Evolutionary conservation across 2,888 invertebrate genomes (phyloP), one percentile per base, ranked within the genome.

Genomic region (Octonoba sinensis): DNA sequence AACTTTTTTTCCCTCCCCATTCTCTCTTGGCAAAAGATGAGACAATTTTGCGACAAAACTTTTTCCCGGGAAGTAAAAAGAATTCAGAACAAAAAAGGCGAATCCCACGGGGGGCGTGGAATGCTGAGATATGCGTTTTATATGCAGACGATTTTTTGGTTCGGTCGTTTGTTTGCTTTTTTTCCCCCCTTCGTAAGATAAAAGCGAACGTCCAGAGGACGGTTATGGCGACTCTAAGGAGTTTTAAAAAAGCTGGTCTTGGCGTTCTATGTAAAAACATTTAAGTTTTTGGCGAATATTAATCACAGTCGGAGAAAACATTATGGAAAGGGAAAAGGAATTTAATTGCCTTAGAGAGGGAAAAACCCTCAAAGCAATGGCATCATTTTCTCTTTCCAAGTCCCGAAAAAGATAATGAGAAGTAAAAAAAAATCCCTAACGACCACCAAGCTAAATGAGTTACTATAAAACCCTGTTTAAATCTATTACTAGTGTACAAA

Each of bases 261-360:
- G 59, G 24, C 47, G 51, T 24, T 54, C 20, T 66, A 36, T 20
- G 27, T 47, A 79, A 79, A 79, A 79, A 79, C 79, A 73, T 51
- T 79, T 73, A 79, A 78, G 51, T 79, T 79, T 79, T 79, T 79
- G 73, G 67, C 60, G 73, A 59, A 73, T 67, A 79, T 79, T 79
- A 79, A 79, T 79, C 79, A 79, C 79, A 59, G 79, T 79, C 66
- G 65, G 27, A 73, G 79, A 79, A 79, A 79, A 66, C 79, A 73
- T 79, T 79, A 79, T 79, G 73, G 72, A 73, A 49, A 24, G 67
- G 46, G 60, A 79, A 79, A 79, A 64, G 79, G 79, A 73, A 69
- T 79, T 79, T 79, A 79, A 79, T 79, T 79, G 79, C 79, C 79
- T 79, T 44, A 46, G 79, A 79, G 79, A 73, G 36, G 18, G 44